These are phyloP conservation scores for Phymorhynchus buccinoides DNA, from an alignment of 1,140 invertebrate genomes.

Conservation along the genomic window DNA sequence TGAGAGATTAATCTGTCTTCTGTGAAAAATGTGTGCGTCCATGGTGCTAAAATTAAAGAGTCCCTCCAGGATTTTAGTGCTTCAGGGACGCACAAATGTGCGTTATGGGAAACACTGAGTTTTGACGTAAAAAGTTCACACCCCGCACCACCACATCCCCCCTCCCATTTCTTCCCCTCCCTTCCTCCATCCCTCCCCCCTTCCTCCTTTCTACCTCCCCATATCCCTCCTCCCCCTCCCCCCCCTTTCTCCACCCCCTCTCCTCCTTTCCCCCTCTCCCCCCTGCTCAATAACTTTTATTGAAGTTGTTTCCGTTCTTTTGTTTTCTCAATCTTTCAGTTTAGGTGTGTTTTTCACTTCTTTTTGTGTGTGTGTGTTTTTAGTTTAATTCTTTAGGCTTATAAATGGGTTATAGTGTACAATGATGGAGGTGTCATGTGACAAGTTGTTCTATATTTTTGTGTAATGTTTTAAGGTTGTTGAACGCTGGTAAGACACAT, in stretches of 20 bases:
- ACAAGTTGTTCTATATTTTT: not conserved
- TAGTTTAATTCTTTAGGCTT: too few relatives aligned
- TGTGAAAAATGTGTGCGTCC: not conserved
- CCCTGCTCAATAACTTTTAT: not conserved
- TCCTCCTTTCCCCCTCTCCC: not conserved
- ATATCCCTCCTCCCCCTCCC: not conserved
- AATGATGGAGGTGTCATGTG: too few relatives aligned
- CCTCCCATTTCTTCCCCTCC: too few relatives aligned
- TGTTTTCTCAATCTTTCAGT: not conserved
- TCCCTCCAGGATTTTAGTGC: too few relatives aligned
- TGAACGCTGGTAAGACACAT: too few relatives aligned
- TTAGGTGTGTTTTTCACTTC: too few relatives aligned
- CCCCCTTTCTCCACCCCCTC: not conserved
- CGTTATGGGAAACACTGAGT: too few relatives aligned
- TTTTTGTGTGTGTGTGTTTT: too few relatives aligned
- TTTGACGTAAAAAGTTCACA: not conserved
- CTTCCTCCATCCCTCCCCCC: too few relatives aligned
- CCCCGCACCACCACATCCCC: not conserved
- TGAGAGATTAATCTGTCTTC: not conserved
- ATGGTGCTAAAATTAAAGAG: too few relatives aligned
- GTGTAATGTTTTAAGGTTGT: not conserved
- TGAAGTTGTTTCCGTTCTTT: not conserved
- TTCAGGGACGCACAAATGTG: too few relatives aligned
- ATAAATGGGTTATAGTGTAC: too few relatives aligned
- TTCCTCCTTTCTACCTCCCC: not conserved